Evolutionary conservation across 2,797 vertebrate species (phyloP), one percentile per base, ranked within the genome.

Genomic region (Phoeniculus purpureus): DNA sequence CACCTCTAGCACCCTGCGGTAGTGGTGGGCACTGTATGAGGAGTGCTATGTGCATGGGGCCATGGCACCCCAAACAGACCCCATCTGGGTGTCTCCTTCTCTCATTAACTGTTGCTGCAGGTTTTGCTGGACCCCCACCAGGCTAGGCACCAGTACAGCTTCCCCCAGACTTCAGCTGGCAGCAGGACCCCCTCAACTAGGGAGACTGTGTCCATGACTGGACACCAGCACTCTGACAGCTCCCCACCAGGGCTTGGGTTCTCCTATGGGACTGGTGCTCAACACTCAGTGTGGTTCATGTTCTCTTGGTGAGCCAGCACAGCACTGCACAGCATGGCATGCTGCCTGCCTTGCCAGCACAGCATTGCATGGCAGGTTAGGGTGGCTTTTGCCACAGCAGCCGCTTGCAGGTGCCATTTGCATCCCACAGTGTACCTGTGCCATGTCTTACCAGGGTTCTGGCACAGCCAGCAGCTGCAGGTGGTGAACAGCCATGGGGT

Each of bases 271-370:
- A 19, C 47, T 12, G 54, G 34, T 32, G 60, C 25, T 67, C 32
- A 20, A 47, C 25, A 3, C 20, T 34, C 25, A 2, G 1, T 0
- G 1, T n/a, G 18, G 14, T 32, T n/a, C 14, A 3, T 2, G 25
- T n/a, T 48, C 15, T 26, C 31, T 9, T 3, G 72, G n/a, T 56
- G 54, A 13, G 19, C 12, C 15, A 29, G 55, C 47, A 67, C 14
- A 3, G 50, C 29, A 21, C 4, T 3, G 60, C 47, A 18, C 1
- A 15, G 27, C 51, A 4, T 5, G 8, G 45, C 19, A 12, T 4
- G 14, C 26, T 9, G 32, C 29, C 45, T 9, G 16, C 61, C 45
- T 19, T 23, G 3, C 60, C 5, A 14, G 26, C 16, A 3, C 21
- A 10, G 17, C 3, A 10, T 25, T 7, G 12, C 19, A 15, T 12